Base-by-base conservation (phyloP, 2,797 vertebrate genomes). In the Mallotus villosus region DNA sequence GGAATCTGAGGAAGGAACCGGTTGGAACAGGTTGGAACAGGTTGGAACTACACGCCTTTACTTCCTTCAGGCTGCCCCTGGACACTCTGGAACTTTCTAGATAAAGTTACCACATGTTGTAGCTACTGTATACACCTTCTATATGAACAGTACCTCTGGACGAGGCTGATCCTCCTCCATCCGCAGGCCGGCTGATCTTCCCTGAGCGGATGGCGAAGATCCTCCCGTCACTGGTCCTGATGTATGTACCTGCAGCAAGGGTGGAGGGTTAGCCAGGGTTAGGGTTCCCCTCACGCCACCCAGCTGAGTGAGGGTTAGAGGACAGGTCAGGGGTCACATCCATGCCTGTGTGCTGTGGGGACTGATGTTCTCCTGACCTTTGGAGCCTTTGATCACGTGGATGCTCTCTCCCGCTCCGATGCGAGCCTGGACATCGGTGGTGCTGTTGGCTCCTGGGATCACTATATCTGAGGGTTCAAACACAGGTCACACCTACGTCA, bases 341-440 rank as follows among this genome's bases (percentile, higher is more conserved):
- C 49, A 51, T 14, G 12, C 11, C 49, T 14, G 49, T 2, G 17
- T 34, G 32, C 32, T 34, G 32, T 17, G 68, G 21, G 8, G 2
- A 22, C 32, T 37, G 21, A 67, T 58, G 55, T 21, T 69, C 19
- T 16, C 59, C 3, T 21, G 88, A 99, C 98, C 98, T 96, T 99
- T 99, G 0, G 96, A 98, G 76, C 98, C 98, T 81, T 95, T 93
- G 83, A 99, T 99, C 58, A 99, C 94, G 63, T 99, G 97, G 85
- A 99, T 97, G 82, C 96, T 98, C 89, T 99, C 97, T 0, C 98
- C 98, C 70, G 97, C 97, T 72, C 92, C 95, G 76, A 99, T 99
- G 76, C 96, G 93, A 61, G 98, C 97, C 88, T 99, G 98, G 57
- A 97, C 96, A 68, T 99, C 97, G 19, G 96, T 97, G 67, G 95